phyloP scores from a whole-genome alignment of 2,797 vertebrate genomes.

The Adelosebastes latens region DNA sequence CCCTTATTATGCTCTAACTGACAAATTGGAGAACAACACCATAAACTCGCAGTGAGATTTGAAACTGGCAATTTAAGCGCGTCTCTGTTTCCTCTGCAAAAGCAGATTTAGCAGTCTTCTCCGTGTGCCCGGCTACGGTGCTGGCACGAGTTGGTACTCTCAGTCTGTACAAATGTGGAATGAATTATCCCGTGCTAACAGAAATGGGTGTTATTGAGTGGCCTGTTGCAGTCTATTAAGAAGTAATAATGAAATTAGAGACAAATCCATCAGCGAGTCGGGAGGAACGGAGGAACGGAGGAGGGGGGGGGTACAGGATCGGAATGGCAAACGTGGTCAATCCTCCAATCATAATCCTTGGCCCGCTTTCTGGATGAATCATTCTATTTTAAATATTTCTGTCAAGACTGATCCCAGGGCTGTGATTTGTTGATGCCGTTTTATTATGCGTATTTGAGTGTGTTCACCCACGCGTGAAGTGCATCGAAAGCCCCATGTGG shows the following conservation, averaged over 20 bases:
- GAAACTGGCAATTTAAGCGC: conserved; percentile 53
- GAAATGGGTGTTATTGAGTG: conserved; percentile 64
- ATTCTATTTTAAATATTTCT: conserved; percentile 52
- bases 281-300: not conserved
- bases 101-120: conserved; percentile 51
- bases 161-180: conserved; percentile 63
- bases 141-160: conserved; percentile 58
- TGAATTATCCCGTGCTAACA: conserved; percentile 67
- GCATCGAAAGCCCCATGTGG: conserved; percentile 35
- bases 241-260: conserved; percentile 71
- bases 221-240: conserved; percentile 71
- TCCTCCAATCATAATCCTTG: conserved; percentile 45
- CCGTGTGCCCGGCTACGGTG: conserved; percentile 33
- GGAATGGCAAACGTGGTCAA: conserved; percentile 49
- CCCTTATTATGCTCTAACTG: conserved; percentile 42
- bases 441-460: conserved; percentile 49
- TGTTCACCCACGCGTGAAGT: conserved; percentile 38
- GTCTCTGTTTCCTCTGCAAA: conserved; percentile 59
- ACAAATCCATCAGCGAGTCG: conserved; percentile 58
- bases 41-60: conserved; percentile 53
- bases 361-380: conserved; percentile 49
- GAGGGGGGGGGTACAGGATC: conserved; percentile 11
- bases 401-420: conserved; percentile 38
- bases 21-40: conserved; percentile 69
- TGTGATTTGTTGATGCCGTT: conserved; percentile 44